A percentile compares a stretch with the other conserved stretches of the same genome.
Conservation (phyloP, 2,113 vertebrate species). For the Genyomyrus donnyi region DNA sequence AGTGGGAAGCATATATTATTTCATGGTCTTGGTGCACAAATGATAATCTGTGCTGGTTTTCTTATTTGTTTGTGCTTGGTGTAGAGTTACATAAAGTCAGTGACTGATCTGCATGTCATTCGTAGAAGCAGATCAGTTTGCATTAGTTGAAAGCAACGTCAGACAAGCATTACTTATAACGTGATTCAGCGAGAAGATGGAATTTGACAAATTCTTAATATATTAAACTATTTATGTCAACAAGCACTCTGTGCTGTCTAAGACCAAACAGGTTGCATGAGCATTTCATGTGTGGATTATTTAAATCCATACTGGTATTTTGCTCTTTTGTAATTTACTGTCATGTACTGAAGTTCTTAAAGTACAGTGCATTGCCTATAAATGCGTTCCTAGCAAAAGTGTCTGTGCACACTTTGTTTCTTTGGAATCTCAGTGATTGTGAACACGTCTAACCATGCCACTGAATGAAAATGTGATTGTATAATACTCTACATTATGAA, state of each 20-base stretch:
- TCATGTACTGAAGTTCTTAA: not conserved
- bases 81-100: not conserved
- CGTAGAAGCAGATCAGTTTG: not conserved
- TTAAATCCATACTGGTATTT: not conserved
- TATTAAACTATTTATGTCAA: not conserved
- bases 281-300: not conserved
- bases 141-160: not conserved
- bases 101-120: not conserved
- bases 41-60: not conserved
- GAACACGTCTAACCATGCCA: not conserved
- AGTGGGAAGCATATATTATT: not conserved
- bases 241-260: not conserved
- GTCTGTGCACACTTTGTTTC: not conserved
- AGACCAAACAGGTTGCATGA: not conserved
- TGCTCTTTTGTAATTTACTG: not conserved
- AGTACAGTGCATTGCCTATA: not conserved
- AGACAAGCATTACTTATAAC: not conserved
- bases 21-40: not conserved
- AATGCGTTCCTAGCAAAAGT: not conserved
- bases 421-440: not conserved
- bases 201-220: not conserved
- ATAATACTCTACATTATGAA: not conserved
- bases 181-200: not conserved
- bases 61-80: not conserved
- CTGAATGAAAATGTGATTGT: not conserved